phyloP scores from a whole-genome alignment of 1,140 invertebrate species.

The Drosophila arawakana region DNA sequence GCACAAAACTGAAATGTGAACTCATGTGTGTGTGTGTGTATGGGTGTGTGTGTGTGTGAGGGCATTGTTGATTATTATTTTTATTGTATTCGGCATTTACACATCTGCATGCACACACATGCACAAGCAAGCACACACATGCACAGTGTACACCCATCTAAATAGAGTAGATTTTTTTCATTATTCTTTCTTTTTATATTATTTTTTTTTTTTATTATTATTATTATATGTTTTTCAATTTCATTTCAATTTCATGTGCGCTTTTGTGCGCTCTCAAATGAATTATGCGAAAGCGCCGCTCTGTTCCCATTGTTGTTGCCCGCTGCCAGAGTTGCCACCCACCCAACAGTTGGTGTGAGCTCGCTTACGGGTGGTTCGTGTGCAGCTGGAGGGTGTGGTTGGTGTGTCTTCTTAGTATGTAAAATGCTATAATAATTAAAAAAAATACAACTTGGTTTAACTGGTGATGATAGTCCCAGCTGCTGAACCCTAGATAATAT shows the following conservation, averaged over 20 bases:
- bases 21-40: slow-evolving; percentile 37
- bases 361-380: background rate
- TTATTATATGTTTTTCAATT: slow-evolving; percentile 74
- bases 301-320: slow-evolving; percentile 70
- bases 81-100: slow-evolving; percentile 78
- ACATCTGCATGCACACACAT: slow-evolving; percentile 40
- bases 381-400: slow-evolving; percentile 10
- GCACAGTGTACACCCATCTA: no score
- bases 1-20: slow-evolving; percentile 54
- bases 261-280: slow-evolving; percentile 78
- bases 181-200: slow-evolving; percentile 40
- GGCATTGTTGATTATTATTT: slow-evolving; percentile 72
- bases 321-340: background rate
- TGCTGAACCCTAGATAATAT: background rate
- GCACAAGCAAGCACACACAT: slow-evolving; percentile 11
- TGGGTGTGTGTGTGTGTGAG: slow-evolving; percentile 35
- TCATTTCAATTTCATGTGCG: slow-evolving; percentile 73
- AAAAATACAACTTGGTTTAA: slow-evolving; percentile 16
- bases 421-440: slow-evolving; percentile 77
- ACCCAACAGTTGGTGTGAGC: background rate
- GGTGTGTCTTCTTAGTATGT: slow-evolving; percentile 51
- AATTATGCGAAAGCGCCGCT: slow-evolving; percentile 77
- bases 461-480: slow-evolving; percentile 15
- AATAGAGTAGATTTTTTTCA: slow-evolving; percentile 57
- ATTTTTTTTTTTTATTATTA: slow-evolving; percentile 54